Percentiles rank a stretch among this genome's conserved stretches.
Conservation (phyloP, 1,140 invertebrate genomes). For the Ditylenchus dipsaci region DNA sequence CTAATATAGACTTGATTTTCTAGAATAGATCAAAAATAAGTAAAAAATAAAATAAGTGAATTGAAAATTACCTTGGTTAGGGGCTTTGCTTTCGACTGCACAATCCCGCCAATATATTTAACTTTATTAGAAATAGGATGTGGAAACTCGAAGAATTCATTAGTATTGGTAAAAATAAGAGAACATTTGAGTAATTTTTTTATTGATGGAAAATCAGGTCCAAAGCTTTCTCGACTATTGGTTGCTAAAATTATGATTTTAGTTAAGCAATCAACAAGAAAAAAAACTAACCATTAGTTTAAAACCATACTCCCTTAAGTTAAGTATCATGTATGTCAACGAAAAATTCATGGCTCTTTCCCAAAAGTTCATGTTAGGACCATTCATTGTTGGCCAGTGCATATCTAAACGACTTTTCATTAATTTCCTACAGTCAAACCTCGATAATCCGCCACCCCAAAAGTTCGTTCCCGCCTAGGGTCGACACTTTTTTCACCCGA, state of each 20-base stretch:
- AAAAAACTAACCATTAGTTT: not conserved
- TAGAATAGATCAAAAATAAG: slow-evolving; percentile 9
- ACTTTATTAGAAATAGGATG: slow-evolving; percentile 38
- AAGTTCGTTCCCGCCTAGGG: no score
- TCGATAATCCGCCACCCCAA: no score
- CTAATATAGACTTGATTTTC: slow-evolving; percentile 19
- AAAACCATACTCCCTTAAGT: not conserved
- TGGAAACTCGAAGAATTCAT: slow-evolving; percentile 35
- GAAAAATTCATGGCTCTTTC: not conserved
- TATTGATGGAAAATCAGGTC: slow-evolving; percentile 25
- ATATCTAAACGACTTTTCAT: no score
- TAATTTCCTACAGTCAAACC: not conserved
- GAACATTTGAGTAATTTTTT: slow-evolving; percentile 22
- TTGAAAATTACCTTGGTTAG: not conserved
- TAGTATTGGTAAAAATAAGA: slow-evolving; percentile 38
- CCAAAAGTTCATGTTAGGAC: not conserved
- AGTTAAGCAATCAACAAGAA: slow-evolving; percentile 2
- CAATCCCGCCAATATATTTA: slow-evolving; percentile 44
- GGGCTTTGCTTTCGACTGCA: not conserved
- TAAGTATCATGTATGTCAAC: not conserved
- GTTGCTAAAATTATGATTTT: slow-evolving; percentile 11
- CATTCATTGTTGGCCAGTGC: not conserved
- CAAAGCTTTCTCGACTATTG: slow-evolving; percentile 10
- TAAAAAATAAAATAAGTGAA: not conserved
- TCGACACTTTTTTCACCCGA: no score